Evolutionary conservation across 2,797 vertebrate genomes (phyloP), one percentile per base, ranked within the genome.

Genomic region (Xenops minutus): DNA sequence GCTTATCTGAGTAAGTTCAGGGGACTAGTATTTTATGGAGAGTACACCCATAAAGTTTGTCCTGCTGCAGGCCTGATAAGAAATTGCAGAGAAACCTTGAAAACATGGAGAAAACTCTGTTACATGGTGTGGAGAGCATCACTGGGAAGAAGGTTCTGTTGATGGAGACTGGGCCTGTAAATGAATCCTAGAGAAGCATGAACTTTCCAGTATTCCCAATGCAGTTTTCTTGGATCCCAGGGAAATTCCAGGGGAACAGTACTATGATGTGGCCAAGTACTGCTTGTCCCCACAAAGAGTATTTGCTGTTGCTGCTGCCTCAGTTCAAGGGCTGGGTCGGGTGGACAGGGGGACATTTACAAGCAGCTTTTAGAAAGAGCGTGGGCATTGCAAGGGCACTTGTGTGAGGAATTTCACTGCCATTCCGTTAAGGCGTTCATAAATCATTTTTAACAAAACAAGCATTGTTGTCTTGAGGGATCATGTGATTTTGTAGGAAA

Each of bases 191-290:
- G 16, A 11, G 32, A 46, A 29, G 36, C 17, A 30, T 10, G 27
- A 63, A 27, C 8, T 63, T 36, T 41, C 10, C 32, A 29, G 0
- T 49, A 41, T 22, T 51, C 34, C 51, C 36, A n/a, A 0, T 22
- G 17, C 10, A 83, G 7, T 3, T 22, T 4, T 37, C n/a, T 24
- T 54, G 72, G 6, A 51, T 67, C 3, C n/a, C 1, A 1, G 6
- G 7, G 12, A 59, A 36, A 29, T 29, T 12, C 77, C 32, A 34
- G 18, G 12, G 30, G 26, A 66, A 30, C 0, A 6, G 23, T 66
- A 27, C 17, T 39, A 0, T 0, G 0, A 5, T 3, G 6, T 49
- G 27, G 3, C 8, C 46, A 26, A 43, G 43, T 0, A 0, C 12
- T 20, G 27, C 14, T n/a, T 26, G 15, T 29, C 5, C 22, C 43